phyloP scores from a whole-genome alignment of 2,888 invertebrate species.

The Drosophila mulleri region DNA sequence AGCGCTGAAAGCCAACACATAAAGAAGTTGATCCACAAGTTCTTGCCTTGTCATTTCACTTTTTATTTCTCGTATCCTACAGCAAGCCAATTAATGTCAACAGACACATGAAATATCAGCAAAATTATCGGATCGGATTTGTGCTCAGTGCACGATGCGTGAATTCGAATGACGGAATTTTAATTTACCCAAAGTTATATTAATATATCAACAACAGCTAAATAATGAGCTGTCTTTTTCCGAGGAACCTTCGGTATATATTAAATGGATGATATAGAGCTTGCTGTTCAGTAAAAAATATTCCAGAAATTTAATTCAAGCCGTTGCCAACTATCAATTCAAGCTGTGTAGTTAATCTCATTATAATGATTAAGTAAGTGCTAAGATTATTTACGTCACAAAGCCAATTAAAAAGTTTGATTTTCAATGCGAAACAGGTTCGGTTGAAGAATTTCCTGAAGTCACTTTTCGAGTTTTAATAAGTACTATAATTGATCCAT shows the following conservation, averaged over 20 bases:
- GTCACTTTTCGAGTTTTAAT: background rate
- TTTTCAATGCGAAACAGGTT: background rate
- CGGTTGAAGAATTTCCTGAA: background rate
- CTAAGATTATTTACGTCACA: background rate
- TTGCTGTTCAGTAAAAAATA: background rate
- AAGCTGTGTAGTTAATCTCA: background rate
- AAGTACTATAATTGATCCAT: too few species aligned
- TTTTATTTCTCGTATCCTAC: slow-evolving; percentile 24
- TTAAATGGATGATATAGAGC: background rate
- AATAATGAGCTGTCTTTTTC: background rate
- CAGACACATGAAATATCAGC: slow-evolving; percentile 7
- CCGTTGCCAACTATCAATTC: background rate
- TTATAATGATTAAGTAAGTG: background rate
- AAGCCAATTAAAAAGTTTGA: background rate
- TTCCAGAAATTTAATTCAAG: background rate
- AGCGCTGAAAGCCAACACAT: background rate
- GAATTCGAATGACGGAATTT: background rate
- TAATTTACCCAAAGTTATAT: background rate
- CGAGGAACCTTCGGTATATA: background rate
- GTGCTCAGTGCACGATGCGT: background rate
- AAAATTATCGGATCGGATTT: background rate
- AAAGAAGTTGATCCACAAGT: slow-evolving; percentile 31
- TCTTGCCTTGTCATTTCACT: slow-evolving; percentile 18
- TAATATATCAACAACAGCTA: background rate
- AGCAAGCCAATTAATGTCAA: slow-evolving; percentile 30